These are phyloP conservation scores for Pongo abelii DNA, from an alignment of 2,113 vertebrate species.

Conservation along the genomic window DNA sequence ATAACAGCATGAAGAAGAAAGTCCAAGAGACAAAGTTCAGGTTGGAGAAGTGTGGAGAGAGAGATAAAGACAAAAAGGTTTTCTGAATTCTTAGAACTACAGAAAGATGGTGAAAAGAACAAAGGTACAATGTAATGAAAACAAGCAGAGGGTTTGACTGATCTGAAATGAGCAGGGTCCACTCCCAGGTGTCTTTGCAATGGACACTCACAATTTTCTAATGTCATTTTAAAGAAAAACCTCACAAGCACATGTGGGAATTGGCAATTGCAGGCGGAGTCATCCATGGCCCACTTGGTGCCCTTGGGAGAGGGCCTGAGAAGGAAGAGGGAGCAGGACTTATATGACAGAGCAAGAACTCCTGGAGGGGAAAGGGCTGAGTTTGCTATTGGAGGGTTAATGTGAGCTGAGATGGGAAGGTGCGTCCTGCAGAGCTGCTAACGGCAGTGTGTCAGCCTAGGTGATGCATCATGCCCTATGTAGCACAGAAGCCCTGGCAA, in stretches of 20 bases:
- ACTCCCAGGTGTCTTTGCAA: not conserved
- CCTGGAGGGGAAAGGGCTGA: no score
- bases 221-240: not conserved
- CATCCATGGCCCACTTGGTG: not conserved
- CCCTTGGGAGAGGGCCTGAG: not conserved
- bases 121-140: not conserved
- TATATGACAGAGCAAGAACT: not conserved
- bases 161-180: not conserved
- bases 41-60: not conserved
- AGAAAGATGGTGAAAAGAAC: not conserved
- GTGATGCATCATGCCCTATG: not conserved
- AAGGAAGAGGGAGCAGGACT: fast-evolving
- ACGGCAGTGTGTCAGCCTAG: not conserved
- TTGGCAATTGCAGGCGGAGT: no score
- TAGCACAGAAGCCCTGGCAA: not conserved
- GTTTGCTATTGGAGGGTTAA: not conserved
- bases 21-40: no score
- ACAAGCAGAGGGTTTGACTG: not conserved
- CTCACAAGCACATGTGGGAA: not conserved
- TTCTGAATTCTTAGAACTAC: not conserved
- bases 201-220: not conserved
- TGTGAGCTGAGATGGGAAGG: fast-evolving
- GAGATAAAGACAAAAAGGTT: no score
- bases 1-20: not conserved
- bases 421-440: not conserved